Evolutionary conservation across 1,140 invertebrate genomes (phyloP).

Genomic region (Drosophila murphyi): DNA sequence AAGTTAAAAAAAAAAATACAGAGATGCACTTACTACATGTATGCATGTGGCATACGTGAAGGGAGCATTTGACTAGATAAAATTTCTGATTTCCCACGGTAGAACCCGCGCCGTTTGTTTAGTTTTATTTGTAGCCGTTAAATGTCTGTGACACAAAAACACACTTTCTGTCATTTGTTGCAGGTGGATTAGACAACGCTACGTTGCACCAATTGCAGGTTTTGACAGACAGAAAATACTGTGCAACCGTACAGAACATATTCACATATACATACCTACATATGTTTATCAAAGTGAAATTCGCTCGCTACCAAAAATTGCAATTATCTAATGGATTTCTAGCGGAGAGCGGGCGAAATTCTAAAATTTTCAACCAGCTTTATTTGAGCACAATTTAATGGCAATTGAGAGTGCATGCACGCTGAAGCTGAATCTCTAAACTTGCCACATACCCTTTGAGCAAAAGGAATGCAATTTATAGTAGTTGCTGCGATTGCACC

Average conservation of each 20-base stretch:
- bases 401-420: conserved; percentile 49
- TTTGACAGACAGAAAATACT: conserved; percentile 68
- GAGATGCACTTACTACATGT: no score
- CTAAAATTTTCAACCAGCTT: conserved; percentile 19
- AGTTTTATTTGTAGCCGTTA: conserved; percentile 29
- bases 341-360: conserved; percentile 6
- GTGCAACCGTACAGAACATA: conserved; percentile 72
- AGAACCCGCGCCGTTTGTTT: conserved; percentile 5
- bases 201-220: conserved; percentile 29
- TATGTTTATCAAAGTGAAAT: conserved; percentile 59
- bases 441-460: background rate
- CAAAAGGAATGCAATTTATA: background rate
- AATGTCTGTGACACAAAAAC: conserved; percentile 63
- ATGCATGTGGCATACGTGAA: background rate
- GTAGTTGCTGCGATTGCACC: background rate
- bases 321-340: conserved; percentile 75
- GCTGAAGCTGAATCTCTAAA: background rate
- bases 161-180: conserved; percentile 66
- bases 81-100: conserved; percentile 38
- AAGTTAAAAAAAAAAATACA: background rate
- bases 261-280: background rate
- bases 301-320: conserved; percentile 62
- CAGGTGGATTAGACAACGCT: conserved; percentile 33
- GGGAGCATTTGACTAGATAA: conserved; percentile 11
- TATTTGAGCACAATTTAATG: conserved; percentile 4